Base-by-base conservation (phyloP, 2,888 invertebrate species). In the Papilio demoleus region DNA sequence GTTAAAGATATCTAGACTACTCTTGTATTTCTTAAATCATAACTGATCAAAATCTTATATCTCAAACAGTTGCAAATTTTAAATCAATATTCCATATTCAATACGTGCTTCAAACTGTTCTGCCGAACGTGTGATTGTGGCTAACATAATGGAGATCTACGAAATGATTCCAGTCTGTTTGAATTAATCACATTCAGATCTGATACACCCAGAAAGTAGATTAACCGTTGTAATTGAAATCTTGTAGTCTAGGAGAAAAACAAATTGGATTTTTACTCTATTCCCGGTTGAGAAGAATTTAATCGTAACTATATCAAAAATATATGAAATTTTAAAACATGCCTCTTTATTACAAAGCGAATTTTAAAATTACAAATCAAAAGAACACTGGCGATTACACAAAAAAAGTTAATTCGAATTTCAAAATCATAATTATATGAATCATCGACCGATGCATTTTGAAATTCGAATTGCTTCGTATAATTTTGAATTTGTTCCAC, bases 91-190 rank as follows among this genome's bases (percentile, higher is more conserved):
- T 38, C 38, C 38, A 22, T 38, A 60, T 38, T n/a, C 22, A 40
- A 60, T 60, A 38, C 60, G 60, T 60, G 60, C 60, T 60, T 40
- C 24, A 27, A 60, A 19, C 24, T 40, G 38, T 24, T 60, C 36
- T 38, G 24, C 12, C 40, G 60, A 8, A 36, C 60, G 60, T 60
- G 22, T 24, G 60, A 40, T 56, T 56, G 40, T 40, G 60, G 60
- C 36, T 9, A 40, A 40, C 60, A 24, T 40, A 60, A 40, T 24
- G 24, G 14, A 38, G 40, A 40, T 11, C 40, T 38, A 5, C 22
- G n/a, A 60, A n/a, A 60, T 60, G 8, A 40, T 38, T 40, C 24
- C 38, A 24, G 60, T 27, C 9, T 59, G 24, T 9, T 60, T n/a
- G 22, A 22, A n/a, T 60, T 40, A 24, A 60, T 59, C 40, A 40